These are phyloP conservation scores for Myotis yumanensis DNA, from an alignment of 2,113 vertebrate genomes.

Conservation along the genomic window DNA sequence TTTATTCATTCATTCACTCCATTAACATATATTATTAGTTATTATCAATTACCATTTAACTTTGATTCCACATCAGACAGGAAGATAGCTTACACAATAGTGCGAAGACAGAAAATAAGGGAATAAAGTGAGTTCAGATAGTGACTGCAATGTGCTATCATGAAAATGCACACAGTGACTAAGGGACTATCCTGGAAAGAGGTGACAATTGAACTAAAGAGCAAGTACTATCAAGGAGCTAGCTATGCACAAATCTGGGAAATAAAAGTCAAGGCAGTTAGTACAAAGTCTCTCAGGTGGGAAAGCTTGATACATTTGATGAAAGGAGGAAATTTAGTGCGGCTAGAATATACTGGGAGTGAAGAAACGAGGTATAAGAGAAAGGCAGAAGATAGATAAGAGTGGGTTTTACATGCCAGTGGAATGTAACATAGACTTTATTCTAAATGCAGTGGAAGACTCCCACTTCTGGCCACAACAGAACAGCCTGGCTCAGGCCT, in stretches of 20 bases:
- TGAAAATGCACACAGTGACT: not conserved
- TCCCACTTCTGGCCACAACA: not conserved
- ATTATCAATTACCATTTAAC: not conserved
- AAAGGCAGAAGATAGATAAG: not conserved
- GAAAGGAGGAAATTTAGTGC: not conserved
- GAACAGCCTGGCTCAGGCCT: not conserved
- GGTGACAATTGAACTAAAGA: not conserved
- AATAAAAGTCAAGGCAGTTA: not conserved
- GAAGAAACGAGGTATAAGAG: not conserved
- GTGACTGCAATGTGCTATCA: not conserved
- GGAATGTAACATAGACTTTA: not conserved
- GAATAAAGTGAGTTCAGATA: not conserved
- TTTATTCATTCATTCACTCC: not conserved
- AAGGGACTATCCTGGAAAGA: not conserved
- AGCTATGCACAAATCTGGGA: not conserved
- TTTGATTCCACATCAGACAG: not conserved
- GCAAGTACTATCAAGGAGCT: not conserved
- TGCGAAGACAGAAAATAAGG: not conserved
- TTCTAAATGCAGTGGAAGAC: not conserved
- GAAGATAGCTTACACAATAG: not conserved
- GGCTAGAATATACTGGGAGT: not conserved
- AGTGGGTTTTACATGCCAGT: not conserved
- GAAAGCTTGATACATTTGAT: not conserved
- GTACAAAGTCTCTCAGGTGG: not conserved
- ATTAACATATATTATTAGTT: not conserved